These are phyloP conservation scores for Acanthosoma haemorrhoidale DNA, from an alignment of 2,888 invertebrate genomes.

Conservation along the genomic window DNA sequence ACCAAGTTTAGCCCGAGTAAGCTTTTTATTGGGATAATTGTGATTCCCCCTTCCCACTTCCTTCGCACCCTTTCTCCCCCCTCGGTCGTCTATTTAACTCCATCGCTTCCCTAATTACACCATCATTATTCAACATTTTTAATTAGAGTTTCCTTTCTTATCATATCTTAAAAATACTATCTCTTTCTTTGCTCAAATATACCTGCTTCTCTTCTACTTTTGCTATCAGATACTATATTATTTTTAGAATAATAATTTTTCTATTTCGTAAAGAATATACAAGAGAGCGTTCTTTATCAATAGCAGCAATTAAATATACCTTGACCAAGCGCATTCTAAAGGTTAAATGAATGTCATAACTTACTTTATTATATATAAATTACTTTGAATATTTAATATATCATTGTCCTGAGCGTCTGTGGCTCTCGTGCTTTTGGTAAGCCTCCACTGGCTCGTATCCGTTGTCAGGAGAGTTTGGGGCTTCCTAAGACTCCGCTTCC, in stretches of 20 bases:
- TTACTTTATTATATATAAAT: no score
- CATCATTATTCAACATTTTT: constrained; percentile 15
- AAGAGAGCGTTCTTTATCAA: no score
- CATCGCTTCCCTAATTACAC: constrained; percentile 22
- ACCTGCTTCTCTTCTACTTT: background rate
- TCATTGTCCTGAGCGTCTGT: no score
- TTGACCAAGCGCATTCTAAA: no score
- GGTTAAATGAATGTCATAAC: no score
- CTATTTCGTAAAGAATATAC: no score
- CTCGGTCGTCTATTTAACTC: constrained; percentile 1
- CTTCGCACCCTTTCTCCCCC: background rate
- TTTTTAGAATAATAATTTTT: background rate
- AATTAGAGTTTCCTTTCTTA: constrained; percentile 4
- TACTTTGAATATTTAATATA: no score
- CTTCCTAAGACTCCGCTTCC: background rate
- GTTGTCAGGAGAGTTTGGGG: no score
- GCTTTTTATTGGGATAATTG: constrained; percentile 31
- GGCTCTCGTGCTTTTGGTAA: no score
- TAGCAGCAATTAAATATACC: no score
- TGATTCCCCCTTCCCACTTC: constrained; percentile 23
- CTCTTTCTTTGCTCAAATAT: background rate
- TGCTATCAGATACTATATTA: background rate
- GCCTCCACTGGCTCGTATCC: no score
- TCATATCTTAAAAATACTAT: background rate
- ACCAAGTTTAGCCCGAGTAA: constrained; percentile 11